These are phyloP conservation scores for Sarcophaga caerulescens DNA, from an alignment of 2,888 invertebrate genomes.

Conservation along the genomic window DNA sequence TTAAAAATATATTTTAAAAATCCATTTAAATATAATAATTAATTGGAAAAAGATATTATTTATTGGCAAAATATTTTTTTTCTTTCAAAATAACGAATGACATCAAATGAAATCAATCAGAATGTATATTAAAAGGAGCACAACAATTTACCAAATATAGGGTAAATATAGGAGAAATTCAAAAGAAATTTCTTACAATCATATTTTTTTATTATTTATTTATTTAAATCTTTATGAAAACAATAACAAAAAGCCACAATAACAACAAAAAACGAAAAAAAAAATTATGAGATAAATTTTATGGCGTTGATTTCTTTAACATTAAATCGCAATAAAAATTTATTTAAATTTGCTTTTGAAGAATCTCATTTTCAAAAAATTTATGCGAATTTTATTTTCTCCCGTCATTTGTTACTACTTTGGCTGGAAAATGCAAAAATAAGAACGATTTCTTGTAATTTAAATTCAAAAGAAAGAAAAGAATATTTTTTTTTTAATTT, in stretches of 20 bases:
- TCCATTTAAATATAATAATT: too few relatives aligned
- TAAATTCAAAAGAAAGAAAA: not conserved
- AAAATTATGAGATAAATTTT: not conserved
- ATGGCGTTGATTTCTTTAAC: not conserved
- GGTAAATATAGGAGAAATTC: not conserved
- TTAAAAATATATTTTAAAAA: too few relatives aligned
- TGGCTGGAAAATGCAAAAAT: not conserved
- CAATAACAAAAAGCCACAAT: not conserved
- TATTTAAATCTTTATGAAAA: not conserved
- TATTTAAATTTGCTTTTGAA: not conserved
- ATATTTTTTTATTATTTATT: not conserved
- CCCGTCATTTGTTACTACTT: not conserved
- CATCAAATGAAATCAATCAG: too few relatives aligned
- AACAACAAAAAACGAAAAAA: not conserved
- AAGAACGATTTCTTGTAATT: not conserved
- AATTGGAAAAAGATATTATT: too few relatives aligned
- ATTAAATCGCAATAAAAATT: not conserved
- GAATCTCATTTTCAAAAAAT: not conserved
- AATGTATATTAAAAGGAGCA: too few relatives aligned
- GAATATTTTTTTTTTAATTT: not conserved
- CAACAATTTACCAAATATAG: not conserved
- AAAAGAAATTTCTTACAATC: not conserved
- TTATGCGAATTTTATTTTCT: not conserved
- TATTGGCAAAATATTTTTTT: too few relatives aligned
- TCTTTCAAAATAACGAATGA: too few relatives aligned